Percentiles rank a stretch among this genome's conserved stretches.
Conservation (phyloP, 2,888 invertebrate genomes). For the Drosophila paramelanica region DNA sequence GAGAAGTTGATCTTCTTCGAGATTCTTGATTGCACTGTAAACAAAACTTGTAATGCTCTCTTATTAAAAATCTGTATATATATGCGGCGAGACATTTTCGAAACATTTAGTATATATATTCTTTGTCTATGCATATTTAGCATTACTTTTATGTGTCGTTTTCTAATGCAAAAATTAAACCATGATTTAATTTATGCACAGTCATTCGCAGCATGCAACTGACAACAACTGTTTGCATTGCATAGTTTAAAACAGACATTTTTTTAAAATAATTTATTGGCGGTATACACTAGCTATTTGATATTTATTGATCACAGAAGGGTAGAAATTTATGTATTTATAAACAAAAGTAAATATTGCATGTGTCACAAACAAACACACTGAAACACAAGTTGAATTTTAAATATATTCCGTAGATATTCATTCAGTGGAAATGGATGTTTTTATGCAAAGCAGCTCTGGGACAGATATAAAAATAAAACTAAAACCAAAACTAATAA, state of each 20-base stretch:
- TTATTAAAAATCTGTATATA: not conserved
- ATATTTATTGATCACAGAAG: conserved; percentile 24
- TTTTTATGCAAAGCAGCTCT: conserved; percentile 32
- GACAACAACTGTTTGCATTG: not conserved
- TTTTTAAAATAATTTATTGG: not conserved
- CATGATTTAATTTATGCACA: too few species aligned
- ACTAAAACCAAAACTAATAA: conserved; percentile 43
- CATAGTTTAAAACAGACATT: not conserved
- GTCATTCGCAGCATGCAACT: too few species aligned
- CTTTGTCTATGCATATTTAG: too few species aligned
- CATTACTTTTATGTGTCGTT: too few species aligned
- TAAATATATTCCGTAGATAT: conserved; percentile 4
- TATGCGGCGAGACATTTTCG: too few species aligned
- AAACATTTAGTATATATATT: too few species aligned
- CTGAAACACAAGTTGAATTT: conserved; percentile 28
- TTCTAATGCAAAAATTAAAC: too few species aligned
- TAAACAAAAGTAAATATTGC: conserved; percentile 50
- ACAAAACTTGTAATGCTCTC: not conserved
- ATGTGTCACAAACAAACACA: conserved; percentile 46
- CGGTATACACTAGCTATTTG: conserved; percentile 23
- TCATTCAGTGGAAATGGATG: conserved; percentile 18
- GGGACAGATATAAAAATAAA: conserved; percentile 34
- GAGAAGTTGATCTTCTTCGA: not conserved
- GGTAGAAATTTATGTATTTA: conserved; percentile 42
- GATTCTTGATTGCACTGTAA: not conserved